These are phyloP conservation scores for Meriones psammophilus DNA, from an alignment of 2,797 vertebrate species.

Conservation along the genomic window DNA sequence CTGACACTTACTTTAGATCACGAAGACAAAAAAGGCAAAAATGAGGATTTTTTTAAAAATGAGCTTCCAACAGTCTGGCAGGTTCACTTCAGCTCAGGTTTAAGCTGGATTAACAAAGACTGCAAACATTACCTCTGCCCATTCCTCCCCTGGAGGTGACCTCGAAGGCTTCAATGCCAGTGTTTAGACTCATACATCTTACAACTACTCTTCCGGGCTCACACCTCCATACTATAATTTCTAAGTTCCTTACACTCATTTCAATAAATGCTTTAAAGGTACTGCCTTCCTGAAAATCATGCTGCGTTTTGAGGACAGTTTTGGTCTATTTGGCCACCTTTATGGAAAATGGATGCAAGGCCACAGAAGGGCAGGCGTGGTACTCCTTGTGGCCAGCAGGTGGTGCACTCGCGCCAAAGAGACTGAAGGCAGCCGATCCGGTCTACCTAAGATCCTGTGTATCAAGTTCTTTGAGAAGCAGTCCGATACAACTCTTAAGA, in stretches of 20 bases:
- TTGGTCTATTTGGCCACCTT: background rate
- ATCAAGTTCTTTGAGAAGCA: background rate
- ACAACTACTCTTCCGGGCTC: background rate
- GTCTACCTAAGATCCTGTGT: background rate
- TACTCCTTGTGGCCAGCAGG: slow-evolving; percentile 63
- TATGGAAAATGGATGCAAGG: background rate
- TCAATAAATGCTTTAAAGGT: slow-evolving; percentile 24
- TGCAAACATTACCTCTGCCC: accelerated
- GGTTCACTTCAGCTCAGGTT: background rate
- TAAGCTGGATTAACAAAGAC: background rate
- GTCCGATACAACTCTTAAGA: background rate
- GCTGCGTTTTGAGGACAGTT: background rate
- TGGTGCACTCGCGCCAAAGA: background rate
- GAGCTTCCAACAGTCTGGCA: background rate
- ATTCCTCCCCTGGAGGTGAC: background rate
- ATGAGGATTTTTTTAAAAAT: background rate
- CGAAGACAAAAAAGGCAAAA: background rate
- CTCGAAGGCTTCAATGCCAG: background rate
- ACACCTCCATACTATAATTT: background rate
- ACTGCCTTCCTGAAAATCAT: slow-evolving; percentile 43
- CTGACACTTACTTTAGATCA: background rate
- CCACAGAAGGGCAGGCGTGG: background rate
- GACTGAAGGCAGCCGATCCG: accelerated
- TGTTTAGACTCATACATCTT: background rate
- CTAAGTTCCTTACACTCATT: background rate